These are phyloP conservation scores for Drosophila aldrichi DNA, from an alignment of 2,888 invertebrate genomes.

Conservation along the genomic window DNA sequence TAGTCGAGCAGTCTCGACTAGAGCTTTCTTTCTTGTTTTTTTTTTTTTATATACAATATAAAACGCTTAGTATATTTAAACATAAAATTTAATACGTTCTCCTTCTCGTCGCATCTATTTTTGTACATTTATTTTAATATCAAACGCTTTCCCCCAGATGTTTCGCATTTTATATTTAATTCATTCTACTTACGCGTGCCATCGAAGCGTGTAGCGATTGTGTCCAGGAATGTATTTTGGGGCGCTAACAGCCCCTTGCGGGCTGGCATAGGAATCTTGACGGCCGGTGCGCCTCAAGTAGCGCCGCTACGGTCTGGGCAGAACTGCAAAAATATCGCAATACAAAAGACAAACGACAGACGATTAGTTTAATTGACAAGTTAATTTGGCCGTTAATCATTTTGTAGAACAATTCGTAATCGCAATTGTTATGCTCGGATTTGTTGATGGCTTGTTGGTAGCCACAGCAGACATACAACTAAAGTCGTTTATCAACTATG, in stretches of 20 bases:
- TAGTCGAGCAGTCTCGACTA: too few species aligned
- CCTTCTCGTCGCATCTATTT: background rate
- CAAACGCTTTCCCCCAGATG: background rate
- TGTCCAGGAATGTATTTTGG: constrained; percentile 99
- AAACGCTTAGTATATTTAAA: background rate
- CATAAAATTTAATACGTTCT: background rate
- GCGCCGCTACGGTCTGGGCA: constrained; percentile 70
- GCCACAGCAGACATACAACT: background rate
- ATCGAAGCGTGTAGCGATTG: constrained; percentile 98
- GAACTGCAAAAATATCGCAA: constrained; percentile 60
- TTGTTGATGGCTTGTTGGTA: constrained; percentile 3
- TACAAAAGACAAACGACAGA: constrained; percentile 11
- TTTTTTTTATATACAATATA: background rate
- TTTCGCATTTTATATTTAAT: background rate
- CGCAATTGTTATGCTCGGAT: constrained; percentile 18
- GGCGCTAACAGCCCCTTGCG: constrained; percentile 98
- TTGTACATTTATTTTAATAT: constrained; percentile 7
- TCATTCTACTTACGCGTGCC: constrained; percentile 95
- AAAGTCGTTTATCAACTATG: constrained; percentile 24
- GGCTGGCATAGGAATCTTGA: constrained; percentile 91
- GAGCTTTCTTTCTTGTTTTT: too few species aligned
- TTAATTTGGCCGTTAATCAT: constrained; percentile 27
- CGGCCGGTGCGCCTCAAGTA: constrained; percentile 78
- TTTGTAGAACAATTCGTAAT: constrained; percentile 16
- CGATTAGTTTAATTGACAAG: constrained; percentile 29